Base-by-base conservation (phyloP, 2,888 invertebrate genomes). In the Pseudoips prasinana region DNA sequence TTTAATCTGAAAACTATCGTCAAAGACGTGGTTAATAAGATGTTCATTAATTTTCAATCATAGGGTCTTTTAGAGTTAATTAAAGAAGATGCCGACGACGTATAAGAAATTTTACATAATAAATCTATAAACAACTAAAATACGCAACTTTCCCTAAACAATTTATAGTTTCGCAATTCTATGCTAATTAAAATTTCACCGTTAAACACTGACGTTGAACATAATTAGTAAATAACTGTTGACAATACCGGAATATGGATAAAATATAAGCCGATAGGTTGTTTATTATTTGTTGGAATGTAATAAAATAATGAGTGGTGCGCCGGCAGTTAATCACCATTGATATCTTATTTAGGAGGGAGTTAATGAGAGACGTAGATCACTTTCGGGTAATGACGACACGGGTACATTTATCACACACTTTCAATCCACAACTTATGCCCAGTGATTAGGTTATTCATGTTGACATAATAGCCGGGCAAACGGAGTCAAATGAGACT, bases 301-400 rank as follows among this genome's bases (percentile, higher is more conserved):
- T 72, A 82, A 84, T 86, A 80, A 86, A 83, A 83, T 85, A 83
- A 86, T 82, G 70, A 79, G 49, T 60, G 58, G 58, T 58, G 45
- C 59, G 66, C 59, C 62, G 64, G 55, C 71, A 68, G 73, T 86
- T 79, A 83, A 86, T 87, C 81, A 82, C 67, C 58, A 38, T 64
- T 71, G 75, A 86, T 82, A 79, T 85, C 81, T 87, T 80, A 88
- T 85, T 88, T 83, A 73, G 76, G 33, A 73, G 70, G 71, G 61
- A 80, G 74, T 75, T 88, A 87, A 88, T 86, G 85, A 85, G 81
- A 63, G 60, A 58, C 80, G 75, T 87, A 85, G 79, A 85, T 87
- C 87, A 86, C 80, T 72, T 75, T 74, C 63, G 67, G 46, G 78
- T 86, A 86, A 86, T 86, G 74, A 78, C 70, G 86, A 86, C 85